phyloP scores from a whole-genome alignment of 2,113 vertebrate species.

The Nematolebias whitei region DNA sequence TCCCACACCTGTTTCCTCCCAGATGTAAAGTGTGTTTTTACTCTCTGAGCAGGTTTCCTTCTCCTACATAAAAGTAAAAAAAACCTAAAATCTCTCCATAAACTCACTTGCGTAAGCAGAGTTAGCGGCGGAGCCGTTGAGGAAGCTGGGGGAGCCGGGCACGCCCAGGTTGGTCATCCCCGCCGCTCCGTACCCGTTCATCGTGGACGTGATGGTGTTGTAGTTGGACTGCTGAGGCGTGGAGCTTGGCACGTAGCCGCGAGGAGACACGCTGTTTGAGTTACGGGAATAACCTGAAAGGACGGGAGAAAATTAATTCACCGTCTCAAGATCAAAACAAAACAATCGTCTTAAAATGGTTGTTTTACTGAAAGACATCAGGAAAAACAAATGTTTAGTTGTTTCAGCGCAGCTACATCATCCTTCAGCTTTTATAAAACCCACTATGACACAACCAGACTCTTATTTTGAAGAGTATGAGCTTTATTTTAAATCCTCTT shows the following conservation, averaged over 20 bases:
- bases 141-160: constrained; percentile 93
- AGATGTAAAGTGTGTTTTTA: too few relatives aligned
- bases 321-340: too few relatives aligned
- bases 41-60: background rate
- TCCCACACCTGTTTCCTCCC: too few relatives aligned
- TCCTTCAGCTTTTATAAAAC: too few relatives aligned
- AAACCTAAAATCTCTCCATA: background rate
- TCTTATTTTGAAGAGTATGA: too few relatives aligned
- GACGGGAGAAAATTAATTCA: background rate
- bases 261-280: constrained; percentile 87
- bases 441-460: too few relatives aligned
- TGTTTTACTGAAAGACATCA: too few relatives aligned
- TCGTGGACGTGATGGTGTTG: constrained; percentile 85
- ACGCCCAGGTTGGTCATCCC: constrained; percentile 91
- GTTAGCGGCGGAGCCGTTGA: constrained; percentile 92
- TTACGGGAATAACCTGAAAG: constrained; percentile 89
- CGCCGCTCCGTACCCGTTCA: constrained; percentile 85
- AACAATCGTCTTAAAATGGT: too few relatives aligned
- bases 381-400: too few relatives aligned
- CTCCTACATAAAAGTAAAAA: constrained; percentile 5
- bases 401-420: too few relatives aligned
- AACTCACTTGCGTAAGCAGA: constrained; percentile 96
- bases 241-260: constrained; percentile 91
- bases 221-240: constrained; percentile 92
- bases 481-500: too few relatives aligned